phyloP scores from a whole-genome alignment of 2,113 vertebrate species.

The Sorex araneus region DNA sequence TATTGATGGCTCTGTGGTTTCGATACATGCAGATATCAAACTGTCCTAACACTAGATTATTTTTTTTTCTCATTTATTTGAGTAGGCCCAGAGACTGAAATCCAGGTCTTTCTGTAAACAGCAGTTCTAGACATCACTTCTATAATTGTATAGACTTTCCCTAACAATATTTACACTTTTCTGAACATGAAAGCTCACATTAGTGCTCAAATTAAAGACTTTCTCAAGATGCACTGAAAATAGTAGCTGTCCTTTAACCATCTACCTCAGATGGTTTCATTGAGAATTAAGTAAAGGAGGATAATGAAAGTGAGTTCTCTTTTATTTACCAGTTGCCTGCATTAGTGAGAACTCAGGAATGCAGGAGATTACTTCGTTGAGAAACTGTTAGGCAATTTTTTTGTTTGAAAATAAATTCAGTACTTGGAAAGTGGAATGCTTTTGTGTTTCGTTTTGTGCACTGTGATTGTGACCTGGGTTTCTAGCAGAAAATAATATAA shows the following conservation, averaged over 20 bases:
- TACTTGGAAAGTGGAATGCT: too few relatives aligned
- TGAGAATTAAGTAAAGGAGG: neutral
- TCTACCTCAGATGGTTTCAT: conserved; percentile 1
- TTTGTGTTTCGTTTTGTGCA: neutral
- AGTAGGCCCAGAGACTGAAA: conserved; percentile 9
- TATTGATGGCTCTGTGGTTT: too few relatives aligned
- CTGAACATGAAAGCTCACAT: neutral
- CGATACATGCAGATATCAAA: too few relatives aligned
- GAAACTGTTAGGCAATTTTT: neutral
- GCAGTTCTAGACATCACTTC: neutral
- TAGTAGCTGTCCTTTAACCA: neutral
- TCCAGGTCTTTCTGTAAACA: neutral
- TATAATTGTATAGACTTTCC: neutral
- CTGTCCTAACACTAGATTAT: too few relatives aligned
- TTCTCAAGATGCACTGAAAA: conserved; percentile 14
- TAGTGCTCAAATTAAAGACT: neutral
- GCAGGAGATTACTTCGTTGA: neutral
- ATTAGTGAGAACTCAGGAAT: neutral
- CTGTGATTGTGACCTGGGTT: neutral
- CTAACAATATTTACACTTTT: neutral
- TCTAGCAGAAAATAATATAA: conserved; percentile 31
- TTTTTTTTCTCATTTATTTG: neutral
- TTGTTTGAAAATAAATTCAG: conserved; percentile 47
- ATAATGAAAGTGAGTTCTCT: neutral
- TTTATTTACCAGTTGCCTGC: conserved; percentile 8